Evolutionary conservation across 2,797 vertebrate genomes (phyloP).

Genomic region (Peromyscus aztecus): DNA sequence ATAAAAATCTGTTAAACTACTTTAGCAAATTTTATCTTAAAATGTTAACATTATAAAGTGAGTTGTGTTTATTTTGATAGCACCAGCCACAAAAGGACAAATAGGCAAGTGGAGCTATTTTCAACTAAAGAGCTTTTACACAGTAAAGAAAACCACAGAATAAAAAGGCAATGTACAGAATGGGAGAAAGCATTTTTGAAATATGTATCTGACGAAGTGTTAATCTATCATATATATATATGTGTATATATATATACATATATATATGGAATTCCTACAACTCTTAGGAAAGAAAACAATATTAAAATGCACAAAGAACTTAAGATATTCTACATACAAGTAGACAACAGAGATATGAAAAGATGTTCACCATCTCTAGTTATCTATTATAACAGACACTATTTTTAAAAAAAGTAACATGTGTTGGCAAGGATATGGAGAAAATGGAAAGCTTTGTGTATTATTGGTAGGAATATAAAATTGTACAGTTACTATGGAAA

Average conservation of each 20-base stretch:
- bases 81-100: neutral
- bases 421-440: neutral
- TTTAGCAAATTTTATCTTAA: neutral
- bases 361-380: neutral
- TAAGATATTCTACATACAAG: neutral
- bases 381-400: neutral
- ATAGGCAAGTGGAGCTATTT: neutral
- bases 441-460: neutral
- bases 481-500: neutral
- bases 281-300: neutral
- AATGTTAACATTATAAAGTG: neutral
- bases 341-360: neutral
- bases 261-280: neutral
- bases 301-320: neutral
- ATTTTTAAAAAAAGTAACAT: neutral
- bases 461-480: neutral
- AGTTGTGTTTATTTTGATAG: neutral
- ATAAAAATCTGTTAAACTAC: slow-evolving; percentile 15
- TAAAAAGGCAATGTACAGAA: neutral
- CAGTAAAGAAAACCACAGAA: neutral
- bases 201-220: neutral
- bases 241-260: neutral
- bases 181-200: slow-evolving; percentile 22
- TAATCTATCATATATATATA: neutral
- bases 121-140: neutral